These are phyloP conservation scores for Bubo scandiacus DNA, from an alignment of 2,113 vertebrate genomes.

Conservation along the genomic window DNA sequence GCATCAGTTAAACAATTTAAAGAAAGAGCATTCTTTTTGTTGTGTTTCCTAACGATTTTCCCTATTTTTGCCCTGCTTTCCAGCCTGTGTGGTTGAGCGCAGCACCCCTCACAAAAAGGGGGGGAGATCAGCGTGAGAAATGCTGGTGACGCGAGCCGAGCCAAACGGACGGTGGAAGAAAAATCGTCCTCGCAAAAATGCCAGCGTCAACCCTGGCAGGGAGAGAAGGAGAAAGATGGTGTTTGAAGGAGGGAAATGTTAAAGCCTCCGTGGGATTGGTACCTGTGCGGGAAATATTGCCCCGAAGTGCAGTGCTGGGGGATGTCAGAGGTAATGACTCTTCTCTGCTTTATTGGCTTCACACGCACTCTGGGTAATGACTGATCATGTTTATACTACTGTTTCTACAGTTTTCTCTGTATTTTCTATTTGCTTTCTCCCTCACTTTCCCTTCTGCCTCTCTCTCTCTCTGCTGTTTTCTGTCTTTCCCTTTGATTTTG, in stretches of 20 bases:
- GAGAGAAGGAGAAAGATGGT: background rate
- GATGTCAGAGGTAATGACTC: background rate
- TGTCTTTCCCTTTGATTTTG: background rate
- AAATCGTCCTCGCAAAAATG: background rate
- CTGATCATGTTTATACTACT: background rate
- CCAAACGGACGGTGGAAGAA: background rate
- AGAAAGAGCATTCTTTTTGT: background rate
- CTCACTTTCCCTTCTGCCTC: background rate
- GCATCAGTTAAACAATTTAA: background rate
- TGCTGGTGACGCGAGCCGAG: background rate
- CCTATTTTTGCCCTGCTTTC: background rate
- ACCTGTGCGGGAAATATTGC: background rate
- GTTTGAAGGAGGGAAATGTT: background rate
- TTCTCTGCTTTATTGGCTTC: background rate
- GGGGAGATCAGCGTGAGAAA: fast-evolving
- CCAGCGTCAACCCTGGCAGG: background rate
- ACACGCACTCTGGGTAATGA: background rate
- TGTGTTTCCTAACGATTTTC: background rate
- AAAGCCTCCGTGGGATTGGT: background rate
- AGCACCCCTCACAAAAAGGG: background rate
- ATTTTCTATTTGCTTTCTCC: background rate
- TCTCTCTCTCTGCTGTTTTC: background rate
- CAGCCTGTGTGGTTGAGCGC: background rate
- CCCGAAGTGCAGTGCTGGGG: background rate
- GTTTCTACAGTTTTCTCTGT: background rate